phyloP scores from a whole-genome alignment of 2,797 vertebrate genomes.

The Poecilia gillii region DNA sequence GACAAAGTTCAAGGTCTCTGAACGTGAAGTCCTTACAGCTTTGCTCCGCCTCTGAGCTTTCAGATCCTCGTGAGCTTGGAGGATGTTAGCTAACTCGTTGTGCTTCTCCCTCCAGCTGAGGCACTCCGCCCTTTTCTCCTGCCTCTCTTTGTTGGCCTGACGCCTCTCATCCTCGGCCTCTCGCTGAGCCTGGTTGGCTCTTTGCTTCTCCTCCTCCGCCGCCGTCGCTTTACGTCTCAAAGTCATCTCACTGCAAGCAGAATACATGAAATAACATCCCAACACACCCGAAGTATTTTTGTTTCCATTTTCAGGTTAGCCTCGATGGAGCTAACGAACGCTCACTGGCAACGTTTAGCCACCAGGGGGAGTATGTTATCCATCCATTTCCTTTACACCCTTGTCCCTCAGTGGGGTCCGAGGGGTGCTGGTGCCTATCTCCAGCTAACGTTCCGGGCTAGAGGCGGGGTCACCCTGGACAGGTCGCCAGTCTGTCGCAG shows the following conservation, averaged over 20 bases:
- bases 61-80: conserved; percentile 73
- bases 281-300: background rate
- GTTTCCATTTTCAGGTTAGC: background rate
- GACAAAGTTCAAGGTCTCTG: background rate
- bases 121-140: conserved; percentile 73
- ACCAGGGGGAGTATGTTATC: background rate
- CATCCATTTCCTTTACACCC: no score
- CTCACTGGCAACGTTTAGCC: background rate
- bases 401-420: no score
- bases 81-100: conserved; percentile 52
- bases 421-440: no score
- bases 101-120: conserved; percentile 78
- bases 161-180: conserved; percentile 74
- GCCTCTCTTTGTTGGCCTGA: conserved; percentile 67
- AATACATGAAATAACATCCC: background rate
- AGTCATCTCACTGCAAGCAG: conserved; percentile 64
- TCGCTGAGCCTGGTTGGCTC: conserved; percentile 58
- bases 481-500: no score
- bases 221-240: conserved; percentile 60
- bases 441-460: no score
- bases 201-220: conserved; percentile 70
- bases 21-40: conserved; percentile 60
- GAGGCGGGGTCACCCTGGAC: no score
- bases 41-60: conserved; percentile 78
- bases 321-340: background rate